Conservation (phyloP, 1,140 invertebrate genomes). For the Tetranychus cinnabarinus region DNA sequence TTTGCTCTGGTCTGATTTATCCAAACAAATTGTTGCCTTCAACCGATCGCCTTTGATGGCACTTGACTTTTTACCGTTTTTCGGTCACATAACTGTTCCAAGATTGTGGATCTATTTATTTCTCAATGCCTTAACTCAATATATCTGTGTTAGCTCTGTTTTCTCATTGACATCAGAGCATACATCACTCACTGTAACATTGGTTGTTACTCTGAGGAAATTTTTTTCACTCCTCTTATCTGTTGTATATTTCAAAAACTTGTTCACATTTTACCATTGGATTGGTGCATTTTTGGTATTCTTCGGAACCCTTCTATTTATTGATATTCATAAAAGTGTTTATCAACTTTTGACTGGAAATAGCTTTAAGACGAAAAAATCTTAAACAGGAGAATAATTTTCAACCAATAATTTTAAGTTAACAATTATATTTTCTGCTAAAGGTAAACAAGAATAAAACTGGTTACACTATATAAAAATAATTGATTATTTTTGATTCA, state of each 20-base stretch:
- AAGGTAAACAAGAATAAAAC: too few relatives aligned
- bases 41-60: conserved; percentile 16
- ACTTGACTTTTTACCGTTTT: conserved; percentile 5
- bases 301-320: conserved; percentile 71
- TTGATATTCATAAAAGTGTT: conserved; percentile 27
- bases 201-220: conserved; percentile 84
- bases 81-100: conserved; percentile 31
- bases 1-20: conserved; percentile 44
- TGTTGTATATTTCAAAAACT: conserved; percentile 82
- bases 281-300: conserved; percentile 74
- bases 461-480: too few relatives aligned
- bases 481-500: too few relatives aligned
- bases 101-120: conserved; percentile 51
- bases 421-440: too few relatives aligned
- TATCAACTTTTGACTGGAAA: not conserved
- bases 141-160: conserved; percentile 76
- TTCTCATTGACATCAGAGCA: conserved; percentile 82
- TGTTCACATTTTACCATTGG: conserved; percentile 80
- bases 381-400: too few relatives aligned
- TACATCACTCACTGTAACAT: conserved; percentile 73
- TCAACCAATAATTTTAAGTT: too few relatives aligned
- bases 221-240: conserved; percentile 85
- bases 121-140: conserved; percentile 74
- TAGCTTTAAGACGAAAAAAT: too few relatives aligned
- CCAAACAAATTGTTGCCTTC: conserved; percentile 31